Percentiles rank a stretch among this genome's conserved stretches.
Conservation (phyloP, 2,113 vertebrate species). For the Corythoichthys intestinalis region DNA sequence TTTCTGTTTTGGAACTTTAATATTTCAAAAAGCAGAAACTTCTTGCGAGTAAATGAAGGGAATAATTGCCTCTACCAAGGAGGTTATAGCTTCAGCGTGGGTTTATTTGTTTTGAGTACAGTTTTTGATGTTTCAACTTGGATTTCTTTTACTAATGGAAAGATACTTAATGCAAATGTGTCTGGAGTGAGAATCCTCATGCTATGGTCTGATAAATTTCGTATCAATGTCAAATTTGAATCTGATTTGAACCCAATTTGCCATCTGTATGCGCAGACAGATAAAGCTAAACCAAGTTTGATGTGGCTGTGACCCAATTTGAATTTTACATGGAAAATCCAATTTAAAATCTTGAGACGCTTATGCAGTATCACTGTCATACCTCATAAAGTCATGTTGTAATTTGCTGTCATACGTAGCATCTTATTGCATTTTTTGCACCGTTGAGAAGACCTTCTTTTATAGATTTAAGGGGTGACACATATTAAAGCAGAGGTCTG, state of each 20-base stretch:
- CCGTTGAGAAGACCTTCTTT: too few relatives aligned
- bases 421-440: background rate
- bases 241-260: background rate
- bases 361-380: background rate
- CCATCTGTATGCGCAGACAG: background rate
- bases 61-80: background rate
- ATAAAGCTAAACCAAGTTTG: background rate
- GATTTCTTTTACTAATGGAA: background rate
- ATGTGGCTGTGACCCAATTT: background rate
- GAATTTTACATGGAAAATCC: background rate
- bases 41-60: background rate
- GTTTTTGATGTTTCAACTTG: background rate
- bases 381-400: background rate
- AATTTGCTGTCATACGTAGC: background rate
- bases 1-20: background rate
- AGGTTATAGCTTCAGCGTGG: background rate
- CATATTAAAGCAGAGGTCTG: too few relatives aligned
- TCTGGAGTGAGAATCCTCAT: background rate
- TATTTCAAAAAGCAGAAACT: background rate
- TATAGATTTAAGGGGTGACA: too few relatives aligned
- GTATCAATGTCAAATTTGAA: background rate
- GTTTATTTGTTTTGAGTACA: background rate
- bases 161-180: background rate
- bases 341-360: background rate
- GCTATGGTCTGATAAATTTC: background rate